Base-by-base conservation (phyloP, 2,888 invertebrate species). In the Campoplex nolae region DNA sequence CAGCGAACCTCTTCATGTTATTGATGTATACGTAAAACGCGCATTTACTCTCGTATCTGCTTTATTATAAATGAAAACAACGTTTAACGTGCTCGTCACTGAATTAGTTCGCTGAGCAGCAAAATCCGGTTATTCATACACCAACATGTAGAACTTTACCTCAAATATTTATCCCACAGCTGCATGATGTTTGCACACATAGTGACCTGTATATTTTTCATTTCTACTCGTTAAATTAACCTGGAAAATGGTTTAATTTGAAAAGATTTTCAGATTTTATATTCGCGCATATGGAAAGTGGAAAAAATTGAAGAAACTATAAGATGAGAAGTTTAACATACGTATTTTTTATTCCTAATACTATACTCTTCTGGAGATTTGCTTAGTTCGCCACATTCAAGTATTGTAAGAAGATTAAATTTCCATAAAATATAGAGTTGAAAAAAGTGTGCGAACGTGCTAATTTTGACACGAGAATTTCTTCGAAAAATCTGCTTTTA, bases 51-150 rank as follows among this genome's bases (percentile, higher is more conserved):
- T 38, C 32, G 18, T 68, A 28, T 67, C 67, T 42, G 45, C 56
- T 45, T 79, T 42, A 70, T 58, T 79, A 70, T 58, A 18, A 70
- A 58, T 42, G 51, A 78, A 78, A 78, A 67, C 28, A 51, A 68
- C 42, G 78, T 79, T 76, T 76, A 76, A 76, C 32, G 28, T 45
- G 32, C 76, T 76, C 76, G 45, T 76, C 65, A 32, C 76, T 65
- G 32, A 48, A 48, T 76, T 70, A 42, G 45, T 56, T 79, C 70
- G 58, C 45, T 79, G 70, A 79, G 56, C 54, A 78, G 54, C 67
- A 35, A 79, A 70, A 70, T 70, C 28, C 48, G 51, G 56, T 70
- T 56, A 42, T 70, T 28, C 45, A 35, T 28, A 56, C 23, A 23
- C 16, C 58, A 42, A 65, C 48, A 48, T 65, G 48, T 51, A 18